Conservation (phyloP, 1,140 invertebrate species). For the Lepidotrigona ventralis region DNA sequence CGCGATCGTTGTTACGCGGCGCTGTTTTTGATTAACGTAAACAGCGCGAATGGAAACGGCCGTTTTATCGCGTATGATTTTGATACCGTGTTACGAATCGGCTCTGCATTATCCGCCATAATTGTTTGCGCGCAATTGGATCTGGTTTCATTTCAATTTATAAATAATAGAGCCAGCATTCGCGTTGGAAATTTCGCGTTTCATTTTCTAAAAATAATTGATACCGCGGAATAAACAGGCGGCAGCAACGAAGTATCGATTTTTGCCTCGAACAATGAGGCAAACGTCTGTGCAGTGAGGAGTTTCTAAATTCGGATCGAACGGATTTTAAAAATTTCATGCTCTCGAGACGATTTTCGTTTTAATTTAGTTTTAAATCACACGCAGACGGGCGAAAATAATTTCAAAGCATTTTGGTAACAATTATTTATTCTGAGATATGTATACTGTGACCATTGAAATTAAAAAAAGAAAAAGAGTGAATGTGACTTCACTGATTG, state of each 20-base stretch:
- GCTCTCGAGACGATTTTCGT: neutral
- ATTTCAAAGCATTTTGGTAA: no score
- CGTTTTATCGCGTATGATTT: constrained; percentile 1
- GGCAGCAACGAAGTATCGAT: neutral
- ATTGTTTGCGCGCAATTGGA: constrained; percentile 16
- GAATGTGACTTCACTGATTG: no score
- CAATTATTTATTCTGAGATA: no score
- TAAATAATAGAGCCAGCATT: neutral
- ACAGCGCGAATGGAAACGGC: neutral
- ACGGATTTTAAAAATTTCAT: neutral
- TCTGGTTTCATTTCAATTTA: constrained; percentile 7
- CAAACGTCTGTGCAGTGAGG: neutral
- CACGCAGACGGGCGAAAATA: no score
- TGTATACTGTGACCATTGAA: no score
- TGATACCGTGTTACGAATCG: neutral
- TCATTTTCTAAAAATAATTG: neutral
- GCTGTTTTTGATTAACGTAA: constrained; percentile 35
- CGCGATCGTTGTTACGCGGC: neutral
- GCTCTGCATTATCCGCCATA: neutral
- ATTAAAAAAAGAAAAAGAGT: no score
- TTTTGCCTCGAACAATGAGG: neutral
- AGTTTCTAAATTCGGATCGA: neutral
- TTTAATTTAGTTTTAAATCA: no score
- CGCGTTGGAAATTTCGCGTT: neutral
- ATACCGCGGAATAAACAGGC: neutral